A percentile compares a stretch with the other conserved stretches of the same genome.
Evolutionary conservation across 2,113 vertebrate genomes (phyloP).

Genomic region (Sebastes fasciatus): DNA sequence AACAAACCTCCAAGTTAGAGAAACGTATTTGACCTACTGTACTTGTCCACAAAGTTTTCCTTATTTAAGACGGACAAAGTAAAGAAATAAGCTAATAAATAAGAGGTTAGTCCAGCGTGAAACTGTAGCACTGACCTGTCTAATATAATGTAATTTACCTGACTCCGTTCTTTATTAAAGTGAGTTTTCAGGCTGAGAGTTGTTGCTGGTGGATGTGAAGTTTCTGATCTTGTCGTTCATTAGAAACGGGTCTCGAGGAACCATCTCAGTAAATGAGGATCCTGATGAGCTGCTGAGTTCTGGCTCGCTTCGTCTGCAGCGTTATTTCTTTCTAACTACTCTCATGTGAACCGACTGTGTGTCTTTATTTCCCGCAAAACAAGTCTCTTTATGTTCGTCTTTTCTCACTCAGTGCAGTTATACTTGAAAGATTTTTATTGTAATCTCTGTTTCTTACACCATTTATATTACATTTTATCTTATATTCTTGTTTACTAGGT

Average conservation of each 20-base stretch:
- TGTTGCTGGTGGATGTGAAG: not conserved
- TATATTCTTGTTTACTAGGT: not conserved
- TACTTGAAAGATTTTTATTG: not conserved
- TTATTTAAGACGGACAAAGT: no score
- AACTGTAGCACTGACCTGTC: not conserved
- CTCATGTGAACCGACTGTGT: not conserved
- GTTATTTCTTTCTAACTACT: constrained; percentile 8
- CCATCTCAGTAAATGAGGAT: constrained; percentile 42
- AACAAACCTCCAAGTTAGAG: no score
- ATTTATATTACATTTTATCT: not conserved
- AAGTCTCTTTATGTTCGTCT: not conserved
- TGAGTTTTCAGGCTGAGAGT: not conserved
- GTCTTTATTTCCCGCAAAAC: not conserved
- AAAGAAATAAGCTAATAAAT: no score
- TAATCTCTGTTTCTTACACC: not conserved
- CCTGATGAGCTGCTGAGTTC: constrained; percentile 22
- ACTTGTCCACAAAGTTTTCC: no score
- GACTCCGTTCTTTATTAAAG: not conserved
- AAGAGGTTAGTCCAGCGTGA: no score
- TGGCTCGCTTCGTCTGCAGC: not conserved
- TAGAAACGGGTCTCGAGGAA: constrained; percentile 37
- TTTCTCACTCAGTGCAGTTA: not conserved
- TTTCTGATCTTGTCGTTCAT: constrained; percentile 14
- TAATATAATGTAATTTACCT: not conserved
- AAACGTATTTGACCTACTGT: no score